Conservation (phyloP, 2,113 vertebrate species). For the Mustelus asterias region DNA sequence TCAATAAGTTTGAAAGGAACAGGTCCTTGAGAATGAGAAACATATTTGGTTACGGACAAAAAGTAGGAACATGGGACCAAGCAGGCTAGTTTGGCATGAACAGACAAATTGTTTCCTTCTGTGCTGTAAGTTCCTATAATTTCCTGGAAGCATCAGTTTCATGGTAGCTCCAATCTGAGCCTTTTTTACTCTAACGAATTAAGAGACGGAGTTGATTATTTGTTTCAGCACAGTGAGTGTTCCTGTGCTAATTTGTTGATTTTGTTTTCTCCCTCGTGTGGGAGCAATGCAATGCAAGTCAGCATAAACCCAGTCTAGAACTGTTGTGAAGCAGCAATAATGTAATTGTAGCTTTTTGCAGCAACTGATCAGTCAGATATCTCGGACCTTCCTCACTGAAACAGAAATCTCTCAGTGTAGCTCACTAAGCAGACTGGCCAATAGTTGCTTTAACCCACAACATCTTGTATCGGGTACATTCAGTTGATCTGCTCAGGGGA, state of each 20-base stretch:
- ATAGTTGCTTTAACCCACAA: not conserved
- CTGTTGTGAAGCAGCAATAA: not conserved
- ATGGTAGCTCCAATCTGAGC: not conserved
- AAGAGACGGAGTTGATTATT: not conserved
- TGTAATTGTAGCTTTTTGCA: not conserved
- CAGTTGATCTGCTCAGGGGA: not conserved
- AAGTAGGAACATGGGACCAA: not conserved
- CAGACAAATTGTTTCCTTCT: not conserved
- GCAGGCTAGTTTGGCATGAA: too few species aligned
- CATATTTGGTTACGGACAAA: too few species aligned
- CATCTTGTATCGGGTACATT: not conserved
- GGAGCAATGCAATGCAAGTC: not conserved
- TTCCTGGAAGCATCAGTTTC: not conserved
- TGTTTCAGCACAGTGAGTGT: not conserved
- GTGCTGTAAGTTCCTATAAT: not conserved
- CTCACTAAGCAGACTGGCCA: not conserved
- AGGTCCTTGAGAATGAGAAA: too few species aligned
- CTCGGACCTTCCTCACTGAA: not conserved
- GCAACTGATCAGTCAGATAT: not conserved
- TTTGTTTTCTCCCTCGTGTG: not conserved
- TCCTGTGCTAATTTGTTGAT: not conserved
- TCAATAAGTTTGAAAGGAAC: too few species aligned
- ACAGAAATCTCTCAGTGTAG: not conserved
- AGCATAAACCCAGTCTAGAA: not conserved
- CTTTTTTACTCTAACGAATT: not conserved